These are phyloP conservation scores for Spodoptera littoralis DNA, from an alignment of 2,888 invertebrate species.

Conservation along the genomic window DNA sequence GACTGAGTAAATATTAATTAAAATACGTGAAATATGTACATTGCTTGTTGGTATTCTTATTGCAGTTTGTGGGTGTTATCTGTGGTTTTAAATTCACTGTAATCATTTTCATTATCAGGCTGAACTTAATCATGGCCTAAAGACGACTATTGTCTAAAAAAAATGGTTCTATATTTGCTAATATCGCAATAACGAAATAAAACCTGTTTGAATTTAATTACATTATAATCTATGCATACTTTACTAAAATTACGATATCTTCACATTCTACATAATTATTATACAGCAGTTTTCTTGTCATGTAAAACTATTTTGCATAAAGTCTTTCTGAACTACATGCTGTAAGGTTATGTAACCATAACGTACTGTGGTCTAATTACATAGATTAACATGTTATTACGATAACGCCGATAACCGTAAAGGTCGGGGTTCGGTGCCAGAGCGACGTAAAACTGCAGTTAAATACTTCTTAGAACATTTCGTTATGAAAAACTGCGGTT, in stretches of 20 bases:
- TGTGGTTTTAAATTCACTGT: too few relatives aligned
- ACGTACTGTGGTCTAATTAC: constrained; percentile 46
- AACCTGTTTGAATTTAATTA: too few relatives aligned
- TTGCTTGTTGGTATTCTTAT: too few relatives aligned
- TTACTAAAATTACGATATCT: constrained; percentile 19
- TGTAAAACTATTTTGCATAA: constrained; percentile 44
- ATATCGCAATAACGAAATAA: too few relatives aligned
- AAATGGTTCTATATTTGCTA: too few relatives aligned
- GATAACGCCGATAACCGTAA: constrained; percentile 33
- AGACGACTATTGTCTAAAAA: too few relatives aligned
- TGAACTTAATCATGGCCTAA: too few relatives aligned
- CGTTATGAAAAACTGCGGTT: background rate
- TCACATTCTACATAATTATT: constrained; percentile 4
- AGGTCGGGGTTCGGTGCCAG: constrained; percentile 24
- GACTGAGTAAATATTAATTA: too few relatives aligned
- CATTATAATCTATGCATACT: constrained; percentile 4
- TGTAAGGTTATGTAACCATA: constrained; percentile 32
- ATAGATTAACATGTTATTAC: constrained; percentile 52
- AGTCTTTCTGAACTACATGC: constrained; percentile 22
- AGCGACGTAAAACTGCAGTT: constrained; percentile 3
- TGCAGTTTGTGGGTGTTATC: too few relatives aligned
- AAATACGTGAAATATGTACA: too few relatives aligned
- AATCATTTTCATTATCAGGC: too few relatives aligned
- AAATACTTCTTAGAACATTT: background rate
- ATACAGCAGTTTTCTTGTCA: constrained; percentile 21